Evolutionary conservation across 1,140 invertebrate genomes (phyloP).

Genomic region (Sesamia nonagrioides): DNA sequence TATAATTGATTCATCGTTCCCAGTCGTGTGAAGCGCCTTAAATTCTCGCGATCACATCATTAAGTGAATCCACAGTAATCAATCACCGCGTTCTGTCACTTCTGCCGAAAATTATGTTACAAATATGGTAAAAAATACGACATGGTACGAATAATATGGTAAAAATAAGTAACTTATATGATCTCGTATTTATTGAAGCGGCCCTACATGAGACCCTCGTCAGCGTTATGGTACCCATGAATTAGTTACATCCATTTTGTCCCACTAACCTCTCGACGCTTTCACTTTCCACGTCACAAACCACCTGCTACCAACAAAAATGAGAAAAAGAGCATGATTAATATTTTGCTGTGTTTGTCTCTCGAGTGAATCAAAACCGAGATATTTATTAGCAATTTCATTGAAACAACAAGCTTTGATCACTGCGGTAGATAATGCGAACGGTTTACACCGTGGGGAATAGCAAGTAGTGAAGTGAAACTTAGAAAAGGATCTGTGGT

Average conservation of each 20-base stretch:
- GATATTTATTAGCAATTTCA: slow-evolving; percentile 24
- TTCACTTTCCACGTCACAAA: slow-evolving; percentile 25
- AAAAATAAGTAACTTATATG: slow-evolving; percentile 12
- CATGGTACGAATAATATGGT: background rate
- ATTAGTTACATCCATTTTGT: slow-evolving; percentile 39
- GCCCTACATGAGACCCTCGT: slow-evolving; percentile 17
- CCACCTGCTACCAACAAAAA: slow-evolving; percentile 26
- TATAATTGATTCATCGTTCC: background rate
- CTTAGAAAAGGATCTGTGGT: slow-evolving; percentile 35
- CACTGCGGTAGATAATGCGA: slow-evolving; percentile 27
- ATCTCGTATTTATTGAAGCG: slow-evolving; percentile 26
- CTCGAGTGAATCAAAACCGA: slow-evolving; percentile 10
- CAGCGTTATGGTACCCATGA: slow-evolving; percentile 26
- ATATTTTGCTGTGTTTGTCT: slow-evolving; percentile 14
- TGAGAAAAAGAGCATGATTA: slow-evolving; percentile 6
- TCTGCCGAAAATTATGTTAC: slow-evolving; percentile 1
- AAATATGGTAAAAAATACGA: background rate
- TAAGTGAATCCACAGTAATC: slow-evolving; percentile 3
- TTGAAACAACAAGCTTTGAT: slow-evolving; percentile 34
- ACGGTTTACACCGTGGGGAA: slow-evolving; percentile 2
- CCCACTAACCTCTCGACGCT: slow-evolving; percentile 9
- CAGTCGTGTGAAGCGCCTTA: background rate
- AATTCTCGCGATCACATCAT: slow-evolving; percentile 1
- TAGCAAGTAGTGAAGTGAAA: slow-evolving; percentile 10
- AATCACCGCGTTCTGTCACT: slow-evolving; percentile 23